Evolutionary conservation across 2,888 invertebrate genomes (phyloP), one percentile per base, ranked within the genome.

Genomic region (Drosophila anomelani): DNA sequence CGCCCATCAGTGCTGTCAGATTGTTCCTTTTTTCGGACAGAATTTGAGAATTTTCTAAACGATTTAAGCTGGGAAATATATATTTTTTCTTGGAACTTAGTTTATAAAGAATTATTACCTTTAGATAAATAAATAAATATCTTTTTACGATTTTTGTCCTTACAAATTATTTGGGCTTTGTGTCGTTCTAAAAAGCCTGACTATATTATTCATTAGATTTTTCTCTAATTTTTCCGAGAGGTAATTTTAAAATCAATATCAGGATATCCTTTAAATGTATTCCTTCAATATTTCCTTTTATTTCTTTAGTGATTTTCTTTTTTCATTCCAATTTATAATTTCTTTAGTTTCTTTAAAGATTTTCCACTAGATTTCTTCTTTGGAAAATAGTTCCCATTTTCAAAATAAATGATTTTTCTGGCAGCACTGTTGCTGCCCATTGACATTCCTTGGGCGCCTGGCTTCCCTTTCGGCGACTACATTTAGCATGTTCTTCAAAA

Each of bases 391-490:
- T 0, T 36, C 23, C 36, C 5, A 15, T 9, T 20, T 34, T 34
- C 3, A 5, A 51, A 51, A 51, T 51, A 34, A 5, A 51, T 36
- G 23, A 36, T 15, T 15, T 23, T 34, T 3, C 20, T 23, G 51
- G 23, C 51, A 36, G 36, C 38, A 26, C 38, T 55, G 39, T 5
- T 12, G 43, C 57, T 68, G 38, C 51, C 67, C 69, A 76, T 63
- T 69, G 68, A 60, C 70, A 53, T 66, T 43, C 76, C 51, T 47
- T 51, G 61, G 59, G 36, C 64, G 41, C 56, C 62, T 56, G 26
- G 51, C 43, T 62, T 36, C 43, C 43, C 43, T 41, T 43, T 44
- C 44, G 51, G 38, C 46, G 49, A 43, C 36, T 49, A 69, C 47
- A 58, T 58, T 68, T 68, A 67, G 51, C 44, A 36, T 63, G 55